phyloP scores from a whole-genome alignment of 2,113 vertebrate species.

The Pelobates fuscus region DNA sequence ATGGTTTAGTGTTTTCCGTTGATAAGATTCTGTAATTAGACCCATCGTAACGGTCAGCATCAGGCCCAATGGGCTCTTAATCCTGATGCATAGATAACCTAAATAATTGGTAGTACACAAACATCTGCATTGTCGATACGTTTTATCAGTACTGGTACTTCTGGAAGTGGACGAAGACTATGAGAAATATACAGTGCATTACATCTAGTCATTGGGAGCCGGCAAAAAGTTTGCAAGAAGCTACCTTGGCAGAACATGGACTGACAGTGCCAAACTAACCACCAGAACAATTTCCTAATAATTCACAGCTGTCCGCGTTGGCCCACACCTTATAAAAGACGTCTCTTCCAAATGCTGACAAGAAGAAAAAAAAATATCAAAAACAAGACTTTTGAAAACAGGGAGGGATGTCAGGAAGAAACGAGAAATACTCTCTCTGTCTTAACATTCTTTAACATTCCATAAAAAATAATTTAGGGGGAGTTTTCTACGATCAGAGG shows the following conservation, averaged over 20 bases:
- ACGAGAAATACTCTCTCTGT: neutral
- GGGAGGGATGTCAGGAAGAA: constrained; percentile 55
- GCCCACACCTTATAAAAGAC: constrained; percentile 61
- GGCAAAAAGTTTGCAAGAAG: constrained; percentile 66
- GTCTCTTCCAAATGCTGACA: constrained; percentile 74
- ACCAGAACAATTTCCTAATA: constrained; percentile 74
- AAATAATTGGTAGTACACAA: no score
- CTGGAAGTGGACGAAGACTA: no score
- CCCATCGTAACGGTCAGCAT: no score
- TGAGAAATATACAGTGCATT: constrained; percentile 69
- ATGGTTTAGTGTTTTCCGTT: no score
- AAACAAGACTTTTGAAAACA: constrained; percentile 56
- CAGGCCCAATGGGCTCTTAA: no score
- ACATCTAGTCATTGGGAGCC: constrained; percentile 65
- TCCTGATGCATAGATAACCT: no score
- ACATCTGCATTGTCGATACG: no score
- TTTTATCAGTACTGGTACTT: no score
- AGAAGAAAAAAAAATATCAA: constrained; percentile 66
- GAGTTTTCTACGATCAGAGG: constrained; percentile 59
- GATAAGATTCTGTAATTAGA: no score
- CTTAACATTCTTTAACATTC: constrained; percentile 61
- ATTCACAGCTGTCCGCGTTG: constrained; percentile 72
- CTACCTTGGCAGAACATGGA: constrained; percentile 70
- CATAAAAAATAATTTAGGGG: constrained; percentile 66
- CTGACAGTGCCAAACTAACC: constrained; percentile 67